These are phyloP conservation scores for Cichladusa arquata DNA, from an alignment of 2,113 vertebrate species.

Conservation along the genomic window DNA sequence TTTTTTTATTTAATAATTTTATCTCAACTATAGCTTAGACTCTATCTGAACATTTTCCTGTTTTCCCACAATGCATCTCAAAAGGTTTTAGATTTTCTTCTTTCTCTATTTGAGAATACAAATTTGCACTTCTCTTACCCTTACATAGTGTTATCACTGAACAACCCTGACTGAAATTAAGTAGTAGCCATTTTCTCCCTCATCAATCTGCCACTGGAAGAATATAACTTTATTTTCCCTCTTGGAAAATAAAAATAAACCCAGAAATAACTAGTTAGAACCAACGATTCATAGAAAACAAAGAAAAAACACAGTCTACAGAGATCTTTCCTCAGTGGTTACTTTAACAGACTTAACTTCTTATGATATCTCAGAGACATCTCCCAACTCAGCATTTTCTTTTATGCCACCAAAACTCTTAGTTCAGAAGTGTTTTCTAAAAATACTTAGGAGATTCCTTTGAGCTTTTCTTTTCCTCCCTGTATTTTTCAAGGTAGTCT, in stretches of 20 bases:
- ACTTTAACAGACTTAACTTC: not conserved
- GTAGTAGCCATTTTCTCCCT: not conserved
- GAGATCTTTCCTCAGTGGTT: not conserved
- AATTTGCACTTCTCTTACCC: not conserved
- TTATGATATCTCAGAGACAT: not conserved
- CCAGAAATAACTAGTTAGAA: not conserved
- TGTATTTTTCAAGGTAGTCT: not conserved
- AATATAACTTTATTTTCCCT: not conserved
- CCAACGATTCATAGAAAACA: not conserved
- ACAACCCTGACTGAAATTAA: not conserved
- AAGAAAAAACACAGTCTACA: not conserved
- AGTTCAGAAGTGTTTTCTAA: not conserved
- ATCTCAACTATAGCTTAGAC: not conserved
- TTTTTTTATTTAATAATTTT: not conserved
- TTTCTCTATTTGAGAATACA: not conserved
- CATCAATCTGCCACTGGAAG: not conserved
- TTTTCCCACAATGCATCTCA: not conserved
- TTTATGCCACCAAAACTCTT: not conserved
- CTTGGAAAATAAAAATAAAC: not conserved
- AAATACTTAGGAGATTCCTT: not conserved
- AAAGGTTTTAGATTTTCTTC: not conserved
- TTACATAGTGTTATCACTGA: not conserved
- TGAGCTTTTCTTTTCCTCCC: not conserved
- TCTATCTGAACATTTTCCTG: not conserved
- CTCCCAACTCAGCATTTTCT: not conserved